Base-by-base conservation (phyloP, 2,797 vertebrate genomes). In the Neosalanx taihuensis region DNA sequence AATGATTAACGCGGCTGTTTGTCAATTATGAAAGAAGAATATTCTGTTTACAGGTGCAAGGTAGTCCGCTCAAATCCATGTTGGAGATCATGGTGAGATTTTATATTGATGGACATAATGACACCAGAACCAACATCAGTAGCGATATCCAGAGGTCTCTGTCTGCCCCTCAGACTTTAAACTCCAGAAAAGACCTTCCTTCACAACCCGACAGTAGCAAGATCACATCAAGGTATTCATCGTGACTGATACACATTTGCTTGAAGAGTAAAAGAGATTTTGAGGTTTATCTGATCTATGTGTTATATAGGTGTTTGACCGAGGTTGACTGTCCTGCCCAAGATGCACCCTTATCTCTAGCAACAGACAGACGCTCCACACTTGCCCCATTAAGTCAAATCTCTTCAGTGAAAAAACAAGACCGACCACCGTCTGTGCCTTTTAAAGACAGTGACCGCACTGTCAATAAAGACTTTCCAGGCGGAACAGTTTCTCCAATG, bases 51-150 rank as follows among this genome's bases (percentile, higher is more conserved):
- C 77, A 99, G 97, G 85, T 89, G 70, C 93, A 92, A 60, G 92
- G 91, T 71, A 90, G 86, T 15, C 96, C 95, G 5, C 79, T 98
- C 66, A 97, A 95, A 89, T 95, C 97, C 0, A 90, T 95, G 70
- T 90, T 99, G 77, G 97, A 99, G 87, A 93, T 99, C 7, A 94
- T 98, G 70, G 94, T 96, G 1, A 94, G 91, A 80, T 92, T 96
- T 70, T 94, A 93, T 71, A 89, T 96, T 62, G 93, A 92, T 72
- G 87, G 83, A 64, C 74, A 73, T 31, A 89, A 81, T 56, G 81
- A 79, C 31, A 79, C 77, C 15, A 76, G 65, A 20, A 31, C 33
- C 18, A 31, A 3, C 18, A 12, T 37, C 20, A 59, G 70, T n/a
- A 72, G 35, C 6, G 72, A 66, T 61, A 31, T 29, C 3, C 71